Percentiles rank a stretch among this genome's conserved stretches.
Evolutionary conservation across 2,113 vertebrate genomes (phyloP).

Genomic region (Pollachius pollachius): DNA sequence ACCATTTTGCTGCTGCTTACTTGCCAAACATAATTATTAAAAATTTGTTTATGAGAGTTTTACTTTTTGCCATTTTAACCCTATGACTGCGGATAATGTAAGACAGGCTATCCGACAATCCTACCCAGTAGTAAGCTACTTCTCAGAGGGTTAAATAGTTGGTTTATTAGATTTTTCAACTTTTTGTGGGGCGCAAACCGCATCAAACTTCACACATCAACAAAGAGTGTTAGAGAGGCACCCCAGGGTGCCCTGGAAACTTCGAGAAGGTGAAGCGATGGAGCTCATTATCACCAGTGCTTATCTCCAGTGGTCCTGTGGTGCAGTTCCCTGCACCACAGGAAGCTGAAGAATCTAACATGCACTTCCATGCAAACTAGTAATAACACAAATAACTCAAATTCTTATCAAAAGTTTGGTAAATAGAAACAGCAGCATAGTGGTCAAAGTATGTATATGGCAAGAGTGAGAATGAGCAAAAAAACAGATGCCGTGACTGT

Average conservation of each 20-base stretch:
- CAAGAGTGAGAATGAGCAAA: slow-evolving; percentile 78
- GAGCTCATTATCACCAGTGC: slow-evolving; percentile 55
- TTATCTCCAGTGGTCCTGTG: too few relatives aligned
- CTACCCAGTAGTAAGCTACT: slow-evolving; percentile 27
- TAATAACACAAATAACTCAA: slow-evolving; percentile 80
- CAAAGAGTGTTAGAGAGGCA: slow-evolving; percentile 33
- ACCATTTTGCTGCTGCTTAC: slow-evolving; percentile 93
- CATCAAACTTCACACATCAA: neutral
- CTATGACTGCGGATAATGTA: slow-evolving; percentile 54
- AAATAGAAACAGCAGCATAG: slow-evolving; percentile 90
- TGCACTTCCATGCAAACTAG: slow-evolving; percentile 73
- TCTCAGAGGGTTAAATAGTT: slow-evolving; percentile 77
- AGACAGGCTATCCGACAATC: slow-evolving; percentile 1
- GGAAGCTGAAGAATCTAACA: slow-evolving; percentile 71
- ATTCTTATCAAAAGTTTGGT: slow-evolving; percentile 80
- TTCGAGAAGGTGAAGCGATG: slow-evolving; percentile 36
- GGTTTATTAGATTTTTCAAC: slow-evolving; percentile 73
- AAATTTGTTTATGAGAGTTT: slow-evolving; percentile 80
- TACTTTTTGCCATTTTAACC: slow-evolving; percentile 80
- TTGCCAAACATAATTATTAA: slow-evolving; percentile 76
- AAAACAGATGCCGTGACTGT: slow-evolving; percentile 60
- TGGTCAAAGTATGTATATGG: slow-evolving; percentile 80
- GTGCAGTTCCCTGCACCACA: slow-evolving; percentile 67
- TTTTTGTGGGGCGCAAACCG: slow-evolving; percentile 57
- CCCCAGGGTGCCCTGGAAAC: slow-evolving; percentile 27